Conservation (phyloP, 2,113 vertebrate species). For the Sinocyclocheilus maitianheensis region DNA sequence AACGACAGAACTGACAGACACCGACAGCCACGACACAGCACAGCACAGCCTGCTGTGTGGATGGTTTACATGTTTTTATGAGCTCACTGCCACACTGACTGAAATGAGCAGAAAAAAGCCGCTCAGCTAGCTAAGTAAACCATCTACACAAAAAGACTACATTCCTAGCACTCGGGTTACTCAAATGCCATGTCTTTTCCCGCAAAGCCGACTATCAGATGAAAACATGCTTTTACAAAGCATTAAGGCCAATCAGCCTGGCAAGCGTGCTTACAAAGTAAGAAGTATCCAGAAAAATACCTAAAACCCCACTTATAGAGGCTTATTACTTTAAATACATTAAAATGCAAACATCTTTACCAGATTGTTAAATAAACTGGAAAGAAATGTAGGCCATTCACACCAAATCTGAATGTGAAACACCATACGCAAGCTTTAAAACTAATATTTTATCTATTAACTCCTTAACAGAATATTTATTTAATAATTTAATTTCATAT, state of each 20-base stretch:
- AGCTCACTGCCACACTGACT: background rate
- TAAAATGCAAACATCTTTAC: background rate
- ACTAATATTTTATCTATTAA: background rate
- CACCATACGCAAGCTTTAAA: background rate
- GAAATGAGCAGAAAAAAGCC: background rate
- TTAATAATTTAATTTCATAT: background rate
- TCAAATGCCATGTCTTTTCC: constrained; percentile 36
- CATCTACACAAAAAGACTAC: constrained; percentile 60
- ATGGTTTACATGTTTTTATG: constrained; percentile 58
- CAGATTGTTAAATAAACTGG: background rate
- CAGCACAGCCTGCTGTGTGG: constrained; percentile 54
- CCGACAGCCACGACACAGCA: constrained; percentile 53
- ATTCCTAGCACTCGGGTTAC: constrained; percentile 24
- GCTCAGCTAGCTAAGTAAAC: constrained; percentile 49
- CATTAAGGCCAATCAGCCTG: constrained; percentile 39
- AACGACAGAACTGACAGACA: constrained; percentile 29
- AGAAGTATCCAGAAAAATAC: constrained; percentile 64
- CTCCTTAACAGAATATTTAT: background rate
- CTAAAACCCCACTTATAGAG: background rate
- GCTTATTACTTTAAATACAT: background rate
- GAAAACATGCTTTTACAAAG: constrained; percentile 53
- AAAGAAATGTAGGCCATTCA: background rate
- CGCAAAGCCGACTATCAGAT: constrained; percentile 52
- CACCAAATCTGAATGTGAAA: background rate
- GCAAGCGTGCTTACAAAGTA: constrained; percentile 51